Evolutionary conservation across 2,888 invertebrate genomes (phyloP), one percentile per base, ranked within the genome.

Genomic region (Chymomyza procnemis): DNA sequence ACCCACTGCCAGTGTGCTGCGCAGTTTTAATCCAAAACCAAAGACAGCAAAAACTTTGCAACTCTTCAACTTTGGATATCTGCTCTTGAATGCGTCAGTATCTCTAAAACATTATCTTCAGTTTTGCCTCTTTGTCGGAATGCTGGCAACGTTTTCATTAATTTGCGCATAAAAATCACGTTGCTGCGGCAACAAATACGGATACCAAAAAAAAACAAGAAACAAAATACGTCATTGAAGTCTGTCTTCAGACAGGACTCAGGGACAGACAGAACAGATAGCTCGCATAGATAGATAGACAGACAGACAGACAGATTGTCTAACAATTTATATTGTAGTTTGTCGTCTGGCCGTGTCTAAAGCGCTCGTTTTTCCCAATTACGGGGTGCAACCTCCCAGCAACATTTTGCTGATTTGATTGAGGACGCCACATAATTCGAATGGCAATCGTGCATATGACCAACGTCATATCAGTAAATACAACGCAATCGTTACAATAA

Each of bases 151-250:
- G 71, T 82, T 80, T 80, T 84, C 84, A 80, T 80, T 80, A 80
- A 80, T 67, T 71, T 83, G 67, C 65, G 67, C 84, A 78, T 73
- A 71, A 71, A 75, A 85, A 80, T 86, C 86, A 79, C 78, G 79
- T 88, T 81, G 75, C 73, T 68, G 60, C 30, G 69, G 73, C 80
- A 76, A 72, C 65, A 50, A 26, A 9, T n/a, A n/a, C n/a, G n/a
- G n/a, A n/a, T n/a, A n/a, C n/a, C n/a, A n/a, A n/a, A n/a, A n/a
- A n/a, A n/a, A n/a, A n/a, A n/a, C n/a, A n/a, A n/a, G n/a, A n/a
- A n/a, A n/a, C n/a, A 54, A 54, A 30, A 30, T 22, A 26, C 57
- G 16, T 52, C 18, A 14, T 47, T 47, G 47, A 14, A 14, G 48
- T 18, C 54, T 12, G 54, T 21, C 54, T 4, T 16, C 48, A 18